Conservation (phyloP, 2,797 vertebrate species). For the Fistularia commersonii region DNA sequence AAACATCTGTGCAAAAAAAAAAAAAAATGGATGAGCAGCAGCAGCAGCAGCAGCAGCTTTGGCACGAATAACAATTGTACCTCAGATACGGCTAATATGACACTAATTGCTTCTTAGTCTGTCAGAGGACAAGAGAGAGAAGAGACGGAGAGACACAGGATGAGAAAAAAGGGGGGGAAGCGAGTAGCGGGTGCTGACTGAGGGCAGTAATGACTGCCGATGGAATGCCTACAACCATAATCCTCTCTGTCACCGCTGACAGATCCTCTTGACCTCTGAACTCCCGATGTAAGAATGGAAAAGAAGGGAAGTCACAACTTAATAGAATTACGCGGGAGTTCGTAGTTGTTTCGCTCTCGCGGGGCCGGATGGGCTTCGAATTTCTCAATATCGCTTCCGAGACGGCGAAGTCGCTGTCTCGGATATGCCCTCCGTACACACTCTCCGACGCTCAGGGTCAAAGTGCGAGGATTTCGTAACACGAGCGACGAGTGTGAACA, state of each 20-base stretch:
- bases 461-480: constrained; percentile 48
- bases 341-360: constrained; percentile 42
- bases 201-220: constrained; percentile 76
- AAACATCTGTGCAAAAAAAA: constrained; percentile 13
- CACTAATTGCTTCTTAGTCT: constrained; percentile 81
- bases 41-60: constrained; percentile 45
- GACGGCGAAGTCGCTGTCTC: constrained; percentile 12
- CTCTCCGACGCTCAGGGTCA: constrained; percentile 40
- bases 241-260: constrained; percentile 77
- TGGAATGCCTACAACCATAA: constrained; percentile 81
- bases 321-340: constrained; percentile 65
- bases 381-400: constrained; percentile 7
- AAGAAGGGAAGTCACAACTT: constrained; percentile 77
- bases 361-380: constrained; percentile 7
- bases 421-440: constrained; percentile 37
- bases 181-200: constrained; percentile 69
- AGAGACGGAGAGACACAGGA: constrained; percentile 66
- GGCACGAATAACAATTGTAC: constrained; percentile 60
- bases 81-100: constrained; percentile 75
- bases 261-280: constrained; percentile 82
- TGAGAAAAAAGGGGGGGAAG: constrained; percentile 54
- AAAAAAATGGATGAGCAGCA: constrained; percentile 8
- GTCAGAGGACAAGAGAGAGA: constrained; percentile 68
- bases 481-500: constrained; percentile 21
- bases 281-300: constrained; percentile 63